Evolutionary conservation across 2,888 invertebrate genomes (phyloP), one percentile per base, ranked within the genome.

Genomic region (Drosophila phalerata): DNA sequence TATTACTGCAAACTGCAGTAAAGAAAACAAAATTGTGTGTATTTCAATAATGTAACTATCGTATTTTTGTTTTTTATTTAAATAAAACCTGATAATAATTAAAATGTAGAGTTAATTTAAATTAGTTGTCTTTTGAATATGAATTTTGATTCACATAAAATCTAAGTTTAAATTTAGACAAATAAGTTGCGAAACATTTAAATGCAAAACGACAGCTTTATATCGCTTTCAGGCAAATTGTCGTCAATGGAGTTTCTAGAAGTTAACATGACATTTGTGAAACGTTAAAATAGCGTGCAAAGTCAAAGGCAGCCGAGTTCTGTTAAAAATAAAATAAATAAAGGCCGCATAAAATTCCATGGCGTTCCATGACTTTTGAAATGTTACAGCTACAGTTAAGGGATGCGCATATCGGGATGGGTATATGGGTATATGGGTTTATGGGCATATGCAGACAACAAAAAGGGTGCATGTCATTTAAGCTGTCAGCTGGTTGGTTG

Each of bases 381-480:
- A 86, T 86, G 85, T 85, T 88, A 73, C 77, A 62, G 63, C 19
- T 45, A 11, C 34, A 65, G 63, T 64, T 60, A 69, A 56, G 19
- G 32, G 32, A 42, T 61, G 66, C 42, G 55, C 63, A 51, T 48
- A 60, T 47, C 19, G 45, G 19, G 40, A 56, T 56, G 40, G 22
- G 2, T 22, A 22, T 2, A 1, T 1, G 55, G 6, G 52, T 28
- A 5, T 2, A 5, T 28, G 45, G n/a, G n/a, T n/a, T n/a, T n/a
- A 22, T 3, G 22, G 22, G 15, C 56, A 37, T 42, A 55, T 25
- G 43, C 47, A 58, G 25, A 56, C 68, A 69, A 65, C 69, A 77
- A 77, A 77, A 73, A 42, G 58, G 53, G 60, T 49, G 77, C 81
- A 88, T 85, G 81, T 88, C 85, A 78, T 73, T 83, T 53, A 40